These are phyloP conservation scores for Drosophila hamatofila DNA, from an alignment of 2,888 invertebrate species.

Conservation along the genomic window DNA sequence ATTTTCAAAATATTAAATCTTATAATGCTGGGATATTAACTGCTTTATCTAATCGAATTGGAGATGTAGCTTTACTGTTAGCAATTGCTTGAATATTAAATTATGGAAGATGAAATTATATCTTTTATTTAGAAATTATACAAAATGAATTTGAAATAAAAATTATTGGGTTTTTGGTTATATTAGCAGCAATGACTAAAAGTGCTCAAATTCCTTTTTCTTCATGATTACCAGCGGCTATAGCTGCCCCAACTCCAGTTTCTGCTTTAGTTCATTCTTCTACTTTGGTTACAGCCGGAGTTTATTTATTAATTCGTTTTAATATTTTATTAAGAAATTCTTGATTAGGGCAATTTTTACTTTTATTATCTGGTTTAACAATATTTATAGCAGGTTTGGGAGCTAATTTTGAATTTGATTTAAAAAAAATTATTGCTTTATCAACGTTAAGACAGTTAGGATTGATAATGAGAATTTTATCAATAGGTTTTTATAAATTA, in stretches of 20 bases:
- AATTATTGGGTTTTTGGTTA: conserved; percentile 85
- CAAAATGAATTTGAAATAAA: conserved; percentile 85
- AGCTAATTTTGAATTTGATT: background rate
- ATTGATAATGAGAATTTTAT: background rate
- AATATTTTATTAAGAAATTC: background rate
- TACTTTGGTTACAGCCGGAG: background rate
- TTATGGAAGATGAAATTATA: conserved; percentile 87
- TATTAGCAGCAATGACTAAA: conserved; percentile 88
- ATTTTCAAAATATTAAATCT: background rate
- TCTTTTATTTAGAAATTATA: conserved; percentile 86
- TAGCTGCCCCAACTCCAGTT: conserved; percentile 87
- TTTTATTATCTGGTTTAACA: background rate
- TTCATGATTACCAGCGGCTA: conserved; percentile 89
- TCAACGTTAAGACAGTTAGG: background rate
- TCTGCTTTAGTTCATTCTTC: conserved; percentile 36
- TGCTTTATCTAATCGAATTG: background rate
- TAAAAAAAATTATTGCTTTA: background rate
- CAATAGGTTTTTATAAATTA: background rate
- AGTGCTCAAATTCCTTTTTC: conserved; percentile 94
- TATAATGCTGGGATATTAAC: background rate
- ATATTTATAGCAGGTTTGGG: background rate
- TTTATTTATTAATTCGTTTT: background rate
- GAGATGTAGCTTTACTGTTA: background rate
- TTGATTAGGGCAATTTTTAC: background rate
- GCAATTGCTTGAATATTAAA: conserved; percentile 85